Evolutionary conservation across 2,797 vertebrate species (phyloP), one percentile per base, ranked within the genome.

Genomic region (Microchirus variegatus): DNA sequence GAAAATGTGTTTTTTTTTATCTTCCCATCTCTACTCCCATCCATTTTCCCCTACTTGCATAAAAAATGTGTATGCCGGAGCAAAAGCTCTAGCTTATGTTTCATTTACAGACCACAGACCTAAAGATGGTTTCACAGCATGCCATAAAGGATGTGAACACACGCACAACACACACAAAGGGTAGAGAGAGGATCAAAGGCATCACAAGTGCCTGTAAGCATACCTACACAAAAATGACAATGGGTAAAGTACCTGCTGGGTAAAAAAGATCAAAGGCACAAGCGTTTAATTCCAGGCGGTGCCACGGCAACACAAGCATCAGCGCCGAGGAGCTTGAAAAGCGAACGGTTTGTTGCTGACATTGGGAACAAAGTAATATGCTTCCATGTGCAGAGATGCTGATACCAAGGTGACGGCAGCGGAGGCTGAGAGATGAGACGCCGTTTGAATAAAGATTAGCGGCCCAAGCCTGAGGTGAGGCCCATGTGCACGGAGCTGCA

Each of bases 221-320:
- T 16, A 58, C 57, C 70, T 49, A 69, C 59, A 60, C 13, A 38
- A 59, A 35, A 70, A 70, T 13, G 59, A 83, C 82, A 80, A 80
- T 63, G 72, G 46, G 14, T 56, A 57, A 18, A 60, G 44, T 3
- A 2, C 35, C 44, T 45, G 57, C 41, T 45, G 63, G 74, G 70
- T 59, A 75, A 77, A 77, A 76, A 83, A 76, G 84, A 87, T 88
- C 79, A 90, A 90, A 90, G 81, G 67, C 56, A 71, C 49, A 18
- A 62, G 65, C 53, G 72, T 78, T 85, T 89, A 86, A 88, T 87
- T 85, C 78, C 58, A 68, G 53, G 67, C 65, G 50, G 66, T 61
- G 58, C 62, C 2, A 59, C 70, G 53, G 53, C 43, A 1, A 60
- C 38, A 51, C 70, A 60, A 73, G 68, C 62, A 53, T 70, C 70